Conservation (phyloP, 2,797 vertebrate genomes). For the Toxotes lorentzi region DNA sequence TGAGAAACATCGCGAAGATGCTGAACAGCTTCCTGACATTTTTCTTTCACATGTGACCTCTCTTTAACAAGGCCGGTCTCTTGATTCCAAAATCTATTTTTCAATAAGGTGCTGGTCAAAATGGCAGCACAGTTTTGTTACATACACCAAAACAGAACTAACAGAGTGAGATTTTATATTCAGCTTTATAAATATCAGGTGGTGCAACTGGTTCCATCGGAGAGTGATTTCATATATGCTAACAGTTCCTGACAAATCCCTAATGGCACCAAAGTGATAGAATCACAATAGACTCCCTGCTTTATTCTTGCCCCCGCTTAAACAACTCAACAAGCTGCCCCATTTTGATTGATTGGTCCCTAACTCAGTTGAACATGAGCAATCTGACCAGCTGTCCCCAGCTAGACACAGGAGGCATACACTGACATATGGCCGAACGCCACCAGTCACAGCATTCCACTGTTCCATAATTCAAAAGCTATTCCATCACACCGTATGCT, state of each 20-base stretch:
- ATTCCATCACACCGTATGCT: slow-evolving; percentile 78
- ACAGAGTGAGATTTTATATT: slow-evolving; percentile 9
- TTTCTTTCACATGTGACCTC: not conserved
- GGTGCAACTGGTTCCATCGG: slow-evolving; percentile 28
- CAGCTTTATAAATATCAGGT: slow-evolving; percentile 28
- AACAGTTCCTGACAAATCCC: slow-evolving; percentile 68
- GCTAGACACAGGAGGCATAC: slow-evolving; percentile 73
- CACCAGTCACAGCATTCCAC: slow-evolving; percentile 80
- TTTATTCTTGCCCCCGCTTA: slow-evolving; percentile 63
- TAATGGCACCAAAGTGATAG: slow-evolving; percentile 68
- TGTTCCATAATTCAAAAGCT: slow-evolving; percentile 83
- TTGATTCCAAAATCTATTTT: slow-evolving; percentile 15
- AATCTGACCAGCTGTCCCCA: slow-evolving; percentile 85
- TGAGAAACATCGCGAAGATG: not conserved
- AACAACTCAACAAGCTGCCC: slow-evolving; percentile 71
- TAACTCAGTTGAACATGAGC: slow-evolving; percentile 82
- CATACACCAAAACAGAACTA: slow-evolving; percentile 1
- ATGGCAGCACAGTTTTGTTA: slow-evolving; percentile 1
- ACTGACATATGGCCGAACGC: slow-evolving; percentile 81
- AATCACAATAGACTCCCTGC: slow-evolving; percentile 69
- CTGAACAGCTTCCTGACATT: not conserved
- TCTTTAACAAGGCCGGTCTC: not conserved
- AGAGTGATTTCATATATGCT: slow-evolving; percentile 53
- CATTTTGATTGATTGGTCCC: slow-evolving; percentile 85
- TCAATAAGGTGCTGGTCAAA: slow-evolving; percentile 5